A percentile compares a stretch with the other conserved stretches of the same genome.
phyloP scores from a whole-genome alignment of 2,888 invertebrate species.

The Myopa testacea region DNA sequence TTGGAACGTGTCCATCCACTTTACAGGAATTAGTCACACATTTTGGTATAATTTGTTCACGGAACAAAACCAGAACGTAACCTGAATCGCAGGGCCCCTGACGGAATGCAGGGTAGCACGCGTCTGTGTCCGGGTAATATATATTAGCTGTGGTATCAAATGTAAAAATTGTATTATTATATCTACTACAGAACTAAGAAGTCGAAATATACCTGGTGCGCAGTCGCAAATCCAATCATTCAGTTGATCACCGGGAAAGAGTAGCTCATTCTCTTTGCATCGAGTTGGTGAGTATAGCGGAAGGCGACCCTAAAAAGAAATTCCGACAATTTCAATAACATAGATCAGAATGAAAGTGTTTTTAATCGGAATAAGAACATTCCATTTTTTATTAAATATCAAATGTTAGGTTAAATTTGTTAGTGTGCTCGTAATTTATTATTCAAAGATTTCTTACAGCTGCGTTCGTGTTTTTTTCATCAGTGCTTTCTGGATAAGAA shows the following conservation, averaged over 20 bases:
- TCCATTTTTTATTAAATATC: no score
- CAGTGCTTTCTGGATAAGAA: slow-evolving; percentile 58
- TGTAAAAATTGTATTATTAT: slow-evolving; percentile 1
- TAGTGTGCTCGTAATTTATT: background rate
- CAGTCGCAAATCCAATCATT: slow-evolving; percentile 75
- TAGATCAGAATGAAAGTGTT: background rate
- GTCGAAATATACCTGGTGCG: slow-evolving; percentile 57
- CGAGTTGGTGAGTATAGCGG: slow-evolving; percentile 73
- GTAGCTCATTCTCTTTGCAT: slow-evolving; percentile 75
- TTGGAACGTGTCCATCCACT: slow-evolving; percentile 70
- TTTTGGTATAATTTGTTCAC: slow-evolving; percentile 71
- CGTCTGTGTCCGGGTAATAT: slow-evolving; percentile 74
- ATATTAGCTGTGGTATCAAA: slow-evolving; percentile 55
- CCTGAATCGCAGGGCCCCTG: slow-evolving; percentile 74
- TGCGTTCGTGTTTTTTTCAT: slow-evolving; percentile 59
- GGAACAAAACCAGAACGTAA: slow-evolving; percentile 72
- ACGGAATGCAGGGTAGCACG: slow-evolving; percentile 74
- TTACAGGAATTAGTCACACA: slow-evolving; percentile 75
- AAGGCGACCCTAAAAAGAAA: slow-evolving; percentile 62
- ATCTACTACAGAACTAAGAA: background rate
- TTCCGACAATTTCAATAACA: background rate
- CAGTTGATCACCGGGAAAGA: slow-evolving; percentile 76
- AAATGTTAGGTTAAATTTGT: no score
- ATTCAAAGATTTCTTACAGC: slow-evolving; percentile 53
- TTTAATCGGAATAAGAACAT: background rate